A percentile compares a stretch with the other conserved stretches of the same genome.
phyloP scores from a whole-genome alignment of 2,888 invertebrate species.

The Oxystoma pomonae region DNA sequence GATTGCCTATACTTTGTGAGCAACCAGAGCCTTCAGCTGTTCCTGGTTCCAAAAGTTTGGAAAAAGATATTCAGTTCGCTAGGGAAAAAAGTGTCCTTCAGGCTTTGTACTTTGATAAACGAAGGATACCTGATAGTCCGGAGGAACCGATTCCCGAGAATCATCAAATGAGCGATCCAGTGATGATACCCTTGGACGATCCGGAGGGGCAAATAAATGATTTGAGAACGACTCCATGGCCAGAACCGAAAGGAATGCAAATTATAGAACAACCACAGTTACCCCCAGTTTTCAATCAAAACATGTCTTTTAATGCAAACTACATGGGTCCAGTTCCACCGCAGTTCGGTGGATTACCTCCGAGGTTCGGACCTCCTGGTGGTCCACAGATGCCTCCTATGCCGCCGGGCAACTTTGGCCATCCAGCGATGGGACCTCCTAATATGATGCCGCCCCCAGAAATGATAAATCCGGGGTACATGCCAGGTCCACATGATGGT shows the following conservation, averaged over 20 bases:
- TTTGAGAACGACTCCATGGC: constrained; percentile 75
- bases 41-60: constrained; percentile 76
- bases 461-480: constrained; percentile 39
- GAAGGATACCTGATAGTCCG: constrained; percentile 82
- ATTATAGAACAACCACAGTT: constrained; percentile 40
- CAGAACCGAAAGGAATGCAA: constrained; percentile 73
- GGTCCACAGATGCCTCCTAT: constrained; percentile 23
- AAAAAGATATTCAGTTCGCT: constrained; percentile 82
- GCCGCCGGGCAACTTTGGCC: constrained; percentile 40
- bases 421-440: constrained; percentile 45
- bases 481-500: constrained; percentile 41
- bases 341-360: constrained; percentile 28
- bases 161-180: constrained; percentile 71
- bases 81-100: constrained; percentile 81
- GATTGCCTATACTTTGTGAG: constrained; percentile 62
- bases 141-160: constrained; percentile 84
- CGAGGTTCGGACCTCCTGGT: constrained; percentile 30
- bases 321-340: constrained; percentile 37
- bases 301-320: constrained; percentile 48
- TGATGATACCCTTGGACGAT: constrained; percentile 85
- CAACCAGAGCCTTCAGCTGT: constrained; percentile 62
- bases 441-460: constrained; percentile 42
- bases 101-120: constrained; percentile 74
- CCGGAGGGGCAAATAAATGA: constrained; percentile 81
- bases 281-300: constrained; percentile 50